Percentiles rank a stretch among this genome's conserved stretches.
Evolutionary conservation across 2,797 vertebrate species (phyloP).

Genomic region (Helicolenus hilgendorfi): DNA sequence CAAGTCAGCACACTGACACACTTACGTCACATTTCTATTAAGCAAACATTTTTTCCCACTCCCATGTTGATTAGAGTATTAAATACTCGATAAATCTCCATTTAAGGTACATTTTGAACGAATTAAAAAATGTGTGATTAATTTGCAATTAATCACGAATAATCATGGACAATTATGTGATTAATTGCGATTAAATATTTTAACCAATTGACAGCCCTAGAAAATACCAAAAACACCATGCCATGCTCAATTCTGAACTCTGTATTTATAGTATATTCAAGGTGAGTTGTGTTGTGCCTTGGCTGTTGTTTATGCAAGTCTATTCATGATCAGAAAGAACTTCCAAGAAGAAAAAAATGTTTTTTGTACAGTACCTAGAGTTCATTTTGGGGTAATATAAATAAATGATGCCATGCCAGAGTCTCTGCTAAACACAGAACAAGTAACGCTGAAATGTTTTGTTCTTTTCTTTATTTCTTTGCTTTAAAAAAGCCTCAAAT

Average conservation of each 20-base stretch:
- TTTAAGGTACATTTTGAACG: too few species aligned
- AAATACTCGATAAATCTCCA: too few species aligned
- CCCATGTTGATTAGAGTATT: too few species aligned
- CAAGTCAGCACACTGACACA: too few species aligned
- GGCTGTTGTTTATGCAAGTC: background rate
- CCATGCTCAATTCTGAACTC: background rate
- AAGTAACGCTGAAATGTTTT: background rate
- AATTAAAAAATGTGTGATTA: too few species aligned
- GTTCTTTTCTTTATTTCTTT: background rate
- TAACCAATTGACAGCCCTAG: too few species aligned
- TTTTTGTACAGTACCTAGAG: background rate
- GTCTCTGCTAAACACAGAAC: background rate
- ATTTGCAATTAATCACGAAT: too few species aligned
- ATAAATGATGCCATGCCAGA: background rate
- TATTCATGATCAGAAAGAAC: background rate
- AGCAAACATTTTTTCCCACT: too few species aligned
- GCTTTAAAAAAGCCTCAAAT: background rate
- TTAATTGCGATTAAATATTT: too few species aligned
- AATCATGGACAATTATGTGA: too few species aligned
- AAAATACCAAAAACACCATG: background rate
- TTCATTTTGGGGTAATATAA: background rate
- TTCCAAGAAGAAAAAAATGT: background rate
- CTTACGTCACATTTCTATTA: too few species aligned
- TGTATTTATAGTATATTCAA: background rate
- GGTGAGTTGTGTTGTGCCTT: background rate